These are phyloP conservation scores for Carcina quercana DNA, from an alignment of 2,888 invertebrate genomes.

Conservation along the genomic window DNA sequence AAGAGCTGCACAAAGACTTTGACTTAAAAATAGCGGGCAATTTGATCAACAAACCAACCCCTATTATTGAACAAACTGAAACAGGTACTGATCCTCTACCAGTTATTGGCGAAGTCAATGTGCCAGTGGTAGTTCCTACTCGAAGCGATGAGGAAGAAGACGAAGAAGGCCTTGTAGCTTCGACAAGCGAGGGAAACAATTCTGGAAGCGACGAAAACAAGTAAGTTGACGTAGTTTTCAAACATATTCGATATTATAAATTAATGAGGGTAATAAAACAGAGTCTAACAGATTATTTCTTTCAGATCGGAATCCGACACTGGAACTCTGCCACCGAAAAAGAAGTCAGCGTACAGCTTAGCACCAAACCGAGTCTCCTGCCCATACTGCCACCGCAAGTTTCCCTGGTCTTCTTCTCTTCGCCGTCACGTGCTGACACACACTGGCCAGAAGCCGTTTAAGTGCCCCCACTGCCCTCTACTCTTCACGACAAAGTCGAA, in stretches of 20 bases:
- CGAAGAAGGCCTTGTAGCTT: conserved; percentile 86
- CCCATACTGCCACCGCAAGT: conserved; percentile 94
- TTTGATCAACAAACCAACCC: conserved; percentile 69
- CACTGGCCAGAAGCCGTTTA: conserved; percentile 97
- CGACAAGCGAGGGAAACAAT: conserved; percentile 87
- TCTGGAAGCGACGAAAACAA: conserved; percentile 89
- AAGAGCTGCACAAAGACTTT: conserved; percentile 64
- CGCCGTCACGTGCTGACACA: conserved; percentile 96
- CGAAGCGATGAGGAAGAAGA: conserved; percentile 79
- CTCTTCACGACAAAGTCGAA: conserved; percentile 98
- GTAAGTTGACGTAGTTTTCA: too few species aligned
- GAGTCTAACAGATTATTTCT: too few species aligned
- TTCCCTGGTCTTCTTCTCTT: conserved; percentile 97
- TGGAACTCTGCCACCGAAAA: conserved; percentile 78
- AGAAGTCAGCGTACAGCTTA: conserved; percentile 95
- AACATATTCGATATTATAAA: too few species aligned
- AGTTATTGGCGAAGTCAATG: conserved; percentile 77
- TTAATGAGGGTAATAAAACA: conserved; percentile 1
- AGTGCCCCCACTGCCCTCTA: conserved; percentile 93
- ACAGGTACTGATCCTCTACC: conserved; percentile 46
- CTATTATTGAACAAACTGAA: conserved; percentile 54
- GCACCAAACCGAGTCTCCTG: conserved; percentile 96
- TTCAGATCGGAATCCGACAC: conserved; percentile 80
- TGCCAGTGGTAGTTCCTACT: conserved; percentile 76
- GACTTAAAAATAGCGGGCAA: conserved; percentile 72